Conservation (phyloP, 2,113 vertebrate genomes). For the Notarius lentiginosus region DNA sequence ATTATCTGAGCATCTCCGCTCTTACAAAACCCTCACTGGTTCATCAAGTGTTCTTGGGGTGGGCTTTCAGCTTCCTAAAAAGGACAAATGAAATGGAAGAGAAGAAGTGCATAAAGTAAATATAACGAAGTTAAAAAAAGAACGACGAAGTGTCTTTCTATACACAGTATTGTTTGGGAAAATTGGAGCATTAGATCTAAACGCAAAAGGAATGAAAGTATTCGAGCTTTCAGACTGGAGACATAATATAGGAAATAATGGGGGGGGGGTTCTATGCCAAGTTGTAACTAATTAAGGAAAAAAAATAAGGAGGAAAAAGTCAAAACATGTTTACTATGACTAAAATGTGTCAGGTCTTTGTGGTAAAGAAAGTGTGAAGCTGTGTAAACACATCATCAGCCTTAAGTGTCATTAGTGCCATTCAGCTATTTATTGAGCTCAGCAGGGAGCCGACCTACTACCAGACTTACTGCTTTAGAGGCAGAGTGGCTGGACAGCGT, state of each 20-base stretch:
- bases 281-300: not conserved
- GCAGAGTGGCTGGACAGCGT: not conserved
- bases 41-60: not conserved
- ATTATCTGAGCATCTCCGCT: not conserved
- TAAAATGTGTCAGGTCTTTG: conserved; percentile 24
- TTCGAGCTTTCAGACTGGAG: not conserved
- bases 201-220: not conserved
- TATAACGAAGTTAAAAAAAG: not conserved
- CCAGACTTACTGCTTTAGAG: not conserved
- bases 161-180: not conserved
- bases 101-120: not conserved
- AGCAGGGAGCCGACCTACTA: conserved; percentile 29
- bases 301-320: not conserved
- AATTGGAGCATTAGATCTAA: not conserved
- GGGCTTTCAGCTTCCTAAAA: not conserved
- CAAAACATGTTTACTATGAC: conserved; percentile 19
- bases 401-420: conserved; percentile 38
- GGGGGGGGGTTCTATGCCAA: not conserved
- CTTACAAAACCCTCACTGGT: not conserved
- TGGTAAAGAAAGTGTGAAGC: conserved; percentile 40
- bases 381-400: conserved; percentile 44
- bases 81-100: not conserved
- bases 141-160: not conserved
- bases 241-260: not conserved
- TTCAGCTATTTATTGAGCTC: conserved; percentile 44